These are phyloP conservation scores for Saturnia japonica DNA, from an alignment of 2,888 invertebrate species.

Conservation along the genomic window DNA sequence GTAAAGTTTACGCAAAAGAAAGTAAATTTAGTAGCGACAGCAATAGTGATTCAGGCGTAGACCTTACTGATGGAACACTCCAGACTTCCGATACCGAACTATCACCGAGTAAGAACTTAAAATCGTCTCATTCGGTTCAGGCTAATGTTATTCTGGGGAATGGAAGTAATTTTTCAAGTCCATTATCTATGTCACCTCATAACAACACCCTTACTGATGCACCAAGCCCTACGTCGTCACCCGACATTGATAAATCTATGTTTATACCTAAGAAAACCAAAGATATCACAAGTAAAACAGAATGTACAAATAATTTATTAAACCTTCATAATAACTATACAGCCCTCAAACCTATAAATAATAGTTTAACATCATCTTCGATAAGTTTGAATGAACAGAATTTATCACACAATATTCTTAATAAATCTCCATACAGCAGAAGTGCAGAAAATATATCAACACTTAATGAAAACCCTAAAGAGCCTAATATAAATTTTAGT, in stretches of 20 bases:
- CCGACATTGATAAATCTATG: conserved; percentile 24
- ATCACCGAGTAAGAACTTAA: conserved; percentile 23
- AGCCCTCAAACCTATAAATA: conserved; percentile 33
- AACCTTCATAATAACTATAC: conserved; percentile 24
- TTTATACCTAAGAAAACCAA: conserved; percentile 31
- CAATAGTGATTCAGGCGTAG: conserved; percentile 60
- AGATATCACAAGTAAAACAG: conserved; percentile 30
- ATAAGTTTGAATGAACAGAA: conserved; percentile 57
- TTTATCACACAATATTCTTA: conserved; percentile 36
- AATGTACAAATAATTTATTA: conserved; percentile 22
- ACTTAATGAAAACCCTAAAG: conserved; percentile 33
- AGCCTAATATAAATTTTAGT: conserved; percentile 36
- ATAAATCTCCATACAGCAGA: conserved; percentile 53
- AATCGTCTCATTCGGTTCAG: neutral
- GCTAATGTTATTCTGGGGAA: conserved; percentile 27
- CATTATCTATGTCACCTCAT: conserved; percentile 40
- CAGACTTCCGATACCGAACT: conserved; percentile 45
- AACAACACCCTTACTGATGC: neutral
- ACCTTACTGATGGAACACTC: conserved; percentile 46
- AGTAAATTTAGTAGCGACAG: conserved; percentile 32
- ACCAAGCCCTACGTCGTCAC: conserved; percentile 17
- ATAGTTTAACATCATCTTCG: conserved; percentile 54
- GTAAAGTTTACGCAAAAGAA: neutral
- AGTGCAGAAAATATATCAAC: conserved; percentile 68
- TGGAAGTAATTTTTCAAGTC: conserved; percentile 41